Conservation (phyloP, 2,797 vertebrate genomes). For the Dryobates pubescens region DNA sequence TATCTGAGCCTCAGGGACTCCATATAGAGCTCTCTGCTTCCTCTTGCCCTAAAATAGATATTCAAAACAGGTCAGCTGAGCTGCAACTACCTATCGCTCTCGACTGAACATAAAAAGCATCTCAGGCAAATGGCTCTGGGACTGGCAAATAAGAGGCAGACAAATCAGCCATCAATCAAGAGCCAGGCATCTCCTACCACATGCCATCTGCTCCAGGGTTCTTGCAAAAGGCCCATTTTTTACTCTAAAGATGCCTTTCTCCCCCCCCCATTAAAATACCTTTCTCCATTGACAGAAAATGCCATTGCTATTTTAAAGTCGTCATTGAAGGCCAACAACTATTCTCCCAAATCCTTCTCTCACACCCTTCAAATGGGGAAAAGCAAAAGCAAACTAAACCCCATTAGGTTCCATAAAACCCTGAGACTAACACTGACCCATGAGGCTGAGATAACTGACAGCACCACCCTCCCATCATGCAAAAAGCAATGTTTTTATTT, state of each 20-base stretch:
- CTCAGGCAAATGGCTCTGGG: background rate
- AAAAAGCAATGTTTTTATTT: background rate
- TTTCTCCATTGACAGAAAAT: background rate
- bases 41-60: slow-evolving; percentile 44
- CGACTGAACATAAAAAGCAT: background rate
- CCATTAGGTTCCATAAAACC: background rate
- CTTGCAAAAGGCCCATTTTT: background rate
- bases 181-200: background rate
- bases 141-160: background rate
- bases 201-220: background rate
- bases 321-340: background rate
- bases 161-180: background rate
- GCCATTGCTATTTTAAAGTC: background rate
- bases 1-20: background rate
- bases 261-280: background rate
- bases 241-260: background rate
- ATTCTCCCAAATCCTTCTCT: background rate
- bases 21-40: background rate
- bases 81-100: background rate
- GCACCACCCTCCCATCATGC: background rate
- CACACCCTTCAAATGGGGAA: background rate
- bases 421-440: background rate
- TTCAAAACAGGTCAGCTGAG: slow-evolving; percentile 39
- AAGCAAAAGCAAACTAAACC: background rate
- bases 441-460: background rate